phyloP scores from a whole-genome alignment of 2,113 vertebrate species.

The Calypte anna region DNA sequence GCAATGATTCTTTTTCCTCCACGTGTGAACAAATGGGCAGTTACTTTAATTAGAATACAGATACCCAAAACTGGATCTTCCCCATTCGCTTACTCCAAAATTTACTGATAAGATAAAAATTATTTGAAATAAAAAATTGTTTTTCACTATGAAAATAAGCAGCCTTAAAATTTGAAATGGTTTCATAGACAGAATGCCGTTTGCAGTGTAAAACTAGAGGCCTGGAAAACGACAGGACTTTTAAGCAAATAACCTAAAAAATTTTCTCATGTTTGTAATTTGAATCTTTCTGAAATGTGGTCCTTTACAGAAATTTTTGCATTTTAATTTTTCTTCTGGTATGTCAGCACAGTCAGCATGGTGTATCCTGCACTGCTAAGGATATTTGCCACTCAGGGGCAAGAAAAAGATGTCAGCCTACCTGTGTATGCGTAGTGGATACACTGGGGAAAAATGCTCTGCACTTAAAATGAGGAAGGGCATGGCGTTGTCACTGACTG shows the following conservation, averaged over 20 bases:
- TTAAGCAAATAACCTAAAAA: background rate
- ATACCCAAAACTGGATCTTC: background rate
- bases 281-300: background rate
- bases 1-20: background rate
- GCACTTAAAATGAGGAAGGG: fast-evolving
- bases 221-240: background rate
- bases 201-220: background rate
- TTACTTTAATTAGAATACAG: background rate
- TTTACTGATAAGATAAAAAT: background rate
- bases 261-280: background rate
- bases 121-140: background rate
- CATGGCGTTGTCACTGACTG: background rate
- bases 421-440: background rate
- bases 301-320: background rate
- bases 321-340: background rate
- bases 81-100: background rate
- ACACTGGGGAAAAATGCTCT: background rate
- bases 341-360: background rate
- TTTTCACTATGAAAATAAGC: background rate
- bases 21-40: background rate
- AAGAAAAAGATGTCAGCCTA: background rate
- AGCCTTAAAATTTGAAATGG: background rate
- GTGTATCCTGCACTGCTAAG: background rate
- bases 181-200: background rate
- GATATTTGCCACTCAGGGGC: background rate